A percentile compares a stretch with the other conserved stretches of the same genome.
Evolutionary conservation across 2,888 invertebrate species (phyloP).

Genomic region (Parnassius glacialis): DNA sequence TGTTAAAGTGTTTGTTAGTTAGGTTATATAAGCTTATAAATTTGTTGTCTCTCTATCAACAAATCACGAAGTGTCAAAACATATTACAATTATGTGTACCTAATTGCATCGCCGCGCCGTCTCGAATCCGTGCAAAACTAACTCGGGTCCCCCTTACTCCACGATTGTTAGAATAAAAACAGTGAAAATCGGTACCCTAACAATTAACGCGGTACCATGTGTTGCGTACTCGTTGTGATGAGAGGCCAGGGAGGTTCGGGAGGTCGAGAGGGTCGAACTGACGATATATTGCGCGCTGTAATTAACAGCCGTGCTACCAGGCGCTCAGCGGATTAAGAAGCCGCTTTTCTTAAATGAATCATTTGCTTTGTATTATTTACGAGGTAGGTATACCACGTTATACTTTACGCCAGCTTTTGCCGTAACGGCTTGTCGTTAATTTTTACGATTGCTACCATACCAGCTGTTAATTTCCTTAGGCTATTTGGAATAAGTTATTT

Average conservation of each 20-base stretch:
- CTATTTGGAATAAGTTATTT: background rate
- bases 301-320: conserved; percentile 69
- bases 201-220: conserved; percentile 75
- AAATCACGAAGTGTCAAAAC: conserved; percentile 24
- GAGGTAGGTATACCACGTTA: conserved; percentile 26
- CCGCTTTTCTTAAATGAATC: conserved; percentile 66
- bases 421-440: conserved; percentile 25
- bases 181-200: conserved; percentile 55
- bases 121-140: conserved; percentile 37
- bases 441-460: conserved; percentile 8
- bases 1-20: no score
- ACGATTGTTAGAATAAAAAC: conserved; percentile 64
- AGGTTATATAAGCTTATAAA: no score
- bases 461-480: conserved; percentile 2
- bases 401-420: conserved; percentile 36
- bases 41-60: no score
- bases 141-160: conserved; percentile 38
- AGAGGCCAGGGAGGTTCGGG: conserved; percentile 46
- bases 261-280: conserved; percentile 46
- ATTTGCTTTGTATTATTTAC: conserved; percentile 57
- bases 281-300: conserved; percentile 68
- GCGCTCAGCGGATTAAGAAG: conserved; percentile 65
- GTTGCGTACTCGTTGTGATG: conserved; percentile 67
- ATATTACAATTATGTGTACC: conserved; percentile 25
- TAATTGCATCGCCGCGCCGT: conserved; percentile 21